Base-by-base conservation (phyloP, 2,888 invertebrate genomes). In the Sphaerophoria taeniata region DNA sequence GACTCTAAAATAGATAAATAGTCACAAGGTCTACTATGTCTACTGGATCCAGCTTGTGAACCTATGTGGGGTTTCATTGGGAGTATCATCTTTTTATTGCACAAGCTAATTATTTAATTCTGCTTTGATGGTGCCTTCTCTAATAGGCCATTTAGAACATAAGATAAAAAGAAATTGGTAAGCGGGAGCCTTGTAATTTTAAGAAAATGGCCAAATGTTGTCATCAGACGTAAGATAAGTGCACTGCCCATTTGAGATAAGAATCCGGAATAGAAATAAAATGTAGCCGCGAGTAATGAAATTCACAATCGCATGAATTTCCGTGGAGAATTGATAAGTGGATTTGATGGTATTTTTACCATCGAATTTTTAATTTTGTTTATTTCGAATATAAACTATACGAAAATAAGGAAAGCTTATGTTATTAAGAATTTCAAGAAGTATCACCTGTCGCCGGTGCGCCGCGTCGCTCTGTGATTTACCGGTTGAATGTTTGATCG, bases 141-240 rank as follows among this genome's bases (percentile, higher is more conserved):
- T 53, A 56, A 55, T 47, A 33, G 31, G 24, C 45, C 33, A 16
- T 36, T 67, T 49, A 49, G n/a, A 58, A 43, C 45, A 14, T 9
- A 39, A 67, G 51, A 67, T 67, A 53, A 65, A 39, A 51, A 55
- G 65, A 58, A 39, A 56, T 65, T 65, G 33, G n/a, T 45, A 55
- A 39, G 58, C 82, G 24, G 77, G 53, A 69, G 72, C 55, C 36
- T 45, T 49, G 14, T 73, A 73, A 83, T 73, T 79, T 78, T 78
- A 83, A 63, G 81, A 67, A 79, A 83, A 83, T 83, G 79, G 83
- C 63, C 79, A 83, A 83, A 74, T 83, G 83, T 83, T 73, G 78
- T 83, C 67, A 67, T 72, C 60, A 31, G 51, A 58, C 56, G 60
- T 39, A 36, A 63, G 76, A 81, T 76, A 76, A 76, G 67, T 67